Evolutionary conservation across 2,113 vertebrate species (phyloP).

Genomic region (Sapayoa aenigma): DNA sequence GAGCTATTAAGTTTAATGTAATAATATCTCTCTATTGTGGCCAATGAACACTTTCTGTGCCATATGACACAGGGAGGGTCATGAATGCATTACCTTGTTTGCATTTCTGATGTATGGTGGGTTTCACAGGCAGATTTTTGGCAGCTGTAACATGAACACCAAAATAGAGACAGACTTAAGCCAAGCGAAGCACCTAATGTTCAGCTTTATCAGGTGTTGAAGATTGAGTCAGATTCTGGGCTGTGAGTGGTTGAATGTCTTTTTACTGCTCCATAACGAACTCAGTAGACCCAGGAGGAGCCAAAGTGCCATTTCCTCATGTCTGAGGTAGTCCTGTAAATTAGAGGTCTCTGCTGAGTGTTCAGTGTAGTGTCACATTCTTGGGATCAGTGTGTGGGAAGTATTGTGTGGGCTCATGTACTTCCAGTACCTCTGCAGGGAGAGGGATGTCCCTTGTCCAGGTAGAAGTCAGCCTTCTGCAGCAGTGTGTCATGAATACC

Average conservation of each 20-base stretch:
- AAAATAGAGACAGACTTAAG: not conserved
- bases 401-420: not conserved
- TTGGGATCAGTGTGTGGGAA: not conserved
- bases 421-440: not conserved
- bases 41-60: not conserved
- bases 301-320: not conserved
- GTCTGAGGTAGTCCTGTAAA: conserved; percentile 14
- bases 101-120: not conserved
- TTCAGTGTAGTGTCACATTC: not conserved
- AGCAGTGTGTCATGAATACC: not conserved
- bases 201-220: conserved; percentile 11
- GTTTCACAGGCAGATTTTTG: not conserved
- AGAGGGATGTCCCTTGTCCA: not conserved
- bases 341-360: not conserved
- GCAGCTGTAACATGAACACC: not conserved
- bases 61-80: not conserved
- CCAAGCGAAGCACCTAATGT: conserved; percentile 8
- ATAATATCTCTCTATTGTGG: not conserved
- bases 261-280: conserved; percentile 34
- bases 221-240: conserved; percentile 31
- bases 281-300: conserved; percentile 31
- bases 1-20: not conserved
- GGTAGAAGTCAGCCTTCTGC: not conserved
- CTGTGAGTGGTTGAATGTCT: conserved; percentile 5
- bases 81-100: not conserved